These are phyloP conservation scores for Apocrypta bakeri DNA, from an alignment of 1,140 invertebrate species.

Conservation along the genomic window DNA sequence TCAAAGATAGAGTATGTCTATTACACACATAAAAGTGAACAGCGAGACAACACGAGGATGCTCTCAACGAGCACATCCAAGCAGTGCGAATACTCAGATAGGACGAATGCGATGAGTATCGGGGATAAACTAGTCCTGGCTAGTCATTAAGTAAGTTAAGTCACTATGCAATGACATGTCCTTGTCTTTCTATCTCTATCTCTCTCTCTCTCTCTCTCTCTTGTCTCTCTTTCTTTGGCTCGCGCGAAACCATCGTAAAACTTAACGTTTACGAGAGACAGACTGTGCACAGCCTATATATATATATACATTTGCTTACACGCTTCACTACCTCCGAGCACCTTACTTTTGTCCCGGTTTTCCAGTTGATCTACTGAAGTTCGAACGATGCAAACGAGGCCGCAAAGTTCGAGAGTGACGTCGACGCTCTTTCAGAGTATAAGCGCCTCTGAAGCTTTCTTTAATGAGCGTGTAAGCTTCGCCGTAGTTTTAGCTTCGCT, in stretches of 20 bases:
- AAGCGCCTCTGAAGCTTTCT: background rate
- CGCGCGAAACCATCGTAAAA: slow-evolving; percentile 55
- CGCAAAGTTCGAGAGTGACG: background rate
- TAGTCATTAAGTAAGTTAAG: slow-evolving; percentile 56
- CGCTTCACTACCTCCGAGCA: background rate
- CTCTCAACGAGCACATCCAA: background rate
- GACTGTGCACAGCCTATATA: slow-evolving; percentile 8
- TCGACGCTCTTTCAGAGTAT: background rate
- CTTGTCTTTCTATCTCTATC: too few species aligned
- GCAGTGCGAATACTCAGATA: background rate
- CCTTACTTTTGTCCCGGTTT: background rate
- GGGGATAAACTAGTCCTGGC: slow-evolving; percentile 53
- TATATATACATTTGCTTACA: slow-evolving; percentile 29
- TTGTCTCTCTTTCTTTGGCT: background rate
- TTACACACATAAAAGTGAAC: slow-evolving; percentile 52
- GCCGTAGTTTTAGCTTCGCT: background rate
- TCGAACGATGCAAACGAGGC: background rate
- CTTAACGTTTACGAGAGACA: slow-evolving; percentile 47
- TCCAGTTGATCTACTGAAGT: background rate
- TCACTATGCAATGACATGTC: slow-evolving; percentile 56
- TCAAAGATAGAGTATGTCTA: slow-evolving; percentile 19
- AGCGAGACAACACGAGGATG: background rate
- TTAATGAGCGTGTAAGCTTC: too few species aligned
- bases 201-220: too few species aligned
- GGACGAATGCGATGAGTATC: background rate